These are phyloP conservation scores for Mesembrinibis cayennensis DNA, from an alignment of 2,113 vertebrate genomes.

Conservation along the genomic window DNA sequence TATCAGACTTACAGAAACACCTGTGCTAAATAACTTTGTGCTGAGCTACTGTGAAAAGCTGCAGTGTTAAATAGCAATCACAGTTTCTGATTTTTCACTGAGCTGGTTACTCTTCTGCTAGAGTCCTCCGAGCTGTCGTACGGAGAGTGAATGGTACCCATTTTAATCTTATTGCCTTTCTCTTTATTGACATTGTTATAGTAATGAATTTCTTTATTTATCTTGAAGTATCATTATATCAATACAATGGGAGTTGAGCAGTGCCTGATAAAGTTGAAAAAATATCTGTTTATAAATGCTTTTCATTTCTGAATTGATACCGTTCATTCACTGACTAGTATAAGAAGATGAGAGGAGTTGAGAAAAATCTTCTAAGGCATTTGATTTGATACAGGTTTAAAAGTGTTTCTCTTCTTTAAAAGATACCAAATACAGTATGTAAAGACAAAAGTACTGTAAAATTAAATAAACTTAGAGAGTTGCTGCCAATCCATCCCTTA, in stretches of 20 bases:
- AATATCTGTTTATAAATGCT: not conserved
- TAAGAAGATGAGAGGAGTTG: not conserved
- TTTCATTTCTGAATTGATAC: not conserved
- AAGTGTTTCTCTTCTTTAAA: not conserved
- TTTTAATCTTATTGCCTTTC: not conserved
- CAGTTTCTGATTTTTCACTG: constrained; percentile 44
- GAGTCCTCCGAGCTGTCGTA: constrained; percentile 17
- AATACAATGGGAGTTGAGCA: constrained; percentile 19
- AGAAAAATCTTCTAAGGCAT: not conserved
- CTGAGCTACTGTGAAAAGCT: constrained; percentile 64
- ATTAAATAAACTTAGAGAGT: not conserved
- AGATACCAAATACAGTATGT: not conserved
- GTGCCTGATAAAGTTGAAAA: not conserved
- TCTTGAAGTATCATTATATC: not conserved
- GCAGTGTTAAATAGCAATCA: constrained; percentile 58
- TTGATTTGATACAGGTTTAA: not conserved
- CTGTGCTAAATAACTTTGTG: constrained; percentile 63
- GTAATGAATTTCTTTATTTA: not conserved
- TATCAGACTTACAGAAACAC: constrained; percentile 68
- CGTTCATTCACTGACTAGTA: not conserved
- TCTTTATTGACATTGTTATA: not conserved
- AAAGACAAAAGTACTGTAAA: not conserved
- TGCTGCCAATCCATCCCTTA: not conserved
- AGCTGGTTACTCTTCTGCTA: constrained; percentile 37
- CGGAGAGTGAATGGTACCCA: not conserved